A percentile compares a stretch with the other conserved stretches of the same genome.
These are phyloP conservation scores for Phaonia tiefii DNA, from an alignment of 2,888 invertebrate species.

Conservation along the genomic window DNA sequence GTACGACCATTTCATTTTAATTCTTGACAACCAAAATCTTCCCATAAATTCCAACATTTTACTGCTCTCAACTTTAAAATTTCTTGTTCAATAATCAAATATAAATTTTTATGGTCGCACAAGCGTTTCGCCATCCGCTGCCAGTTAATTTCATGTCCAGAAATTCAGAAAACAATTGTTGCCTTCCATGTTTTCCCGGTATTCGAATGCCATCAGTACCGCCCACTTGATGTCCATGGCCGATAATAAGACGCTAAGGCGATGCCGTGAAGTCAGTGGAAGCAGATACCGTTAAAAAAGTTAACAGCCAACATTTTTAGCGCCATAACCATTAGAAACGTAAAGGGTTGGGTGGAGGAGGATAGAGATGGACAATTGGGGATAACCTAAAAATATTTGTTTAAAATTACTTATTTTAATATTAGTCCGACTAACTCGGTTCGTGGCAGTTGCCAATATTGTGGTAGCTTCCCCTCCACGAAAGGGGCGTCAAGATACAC, in stretches of 20 bases:
- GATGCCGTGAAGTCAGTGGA: not conserved
- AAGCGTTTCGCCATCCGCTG: not conserved
- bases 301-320: slow-evolving; percentile 60
- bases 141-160: slow-evolving; percentile 13
- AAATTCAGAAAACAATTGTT: slow-evolving; percentile 41
- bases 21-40: no score
- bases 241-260: slow-evolving; percentile 52
- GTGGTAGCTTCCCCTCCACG: slow-evolving; percentile 60
- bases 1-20: no score
- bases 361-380: not conserved
- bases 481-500: not conserved
- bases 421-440: slow-evolving; percentile 42
- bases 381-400: slow-evolving; percentile 56
- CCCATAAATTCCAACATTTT: not conserved
- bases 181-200: slow-evolving; percentile 24
- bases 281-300: slow-evolving; percentile 52
- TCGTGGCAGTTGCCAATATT: slow-evolving; percentile 40
- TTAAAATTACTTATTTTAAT: slow-evolving; percentile 64
- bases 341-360: no score
- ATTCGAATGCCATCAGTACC: slow-evolving; percentile 52
- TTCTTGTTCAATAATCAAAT: not conserved
- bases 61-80: not conserved
- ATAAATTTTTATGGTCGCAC: slow-evolving; percentile 27
- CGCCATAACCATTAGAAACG: slow-evolving; percentile 64
- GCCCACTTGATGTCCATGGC: slow-evolving; percentile 66